phyloP scores from a whole-genome alignment of 2,797 vertebrate species.

The Numenius phaeopus region DNA sequence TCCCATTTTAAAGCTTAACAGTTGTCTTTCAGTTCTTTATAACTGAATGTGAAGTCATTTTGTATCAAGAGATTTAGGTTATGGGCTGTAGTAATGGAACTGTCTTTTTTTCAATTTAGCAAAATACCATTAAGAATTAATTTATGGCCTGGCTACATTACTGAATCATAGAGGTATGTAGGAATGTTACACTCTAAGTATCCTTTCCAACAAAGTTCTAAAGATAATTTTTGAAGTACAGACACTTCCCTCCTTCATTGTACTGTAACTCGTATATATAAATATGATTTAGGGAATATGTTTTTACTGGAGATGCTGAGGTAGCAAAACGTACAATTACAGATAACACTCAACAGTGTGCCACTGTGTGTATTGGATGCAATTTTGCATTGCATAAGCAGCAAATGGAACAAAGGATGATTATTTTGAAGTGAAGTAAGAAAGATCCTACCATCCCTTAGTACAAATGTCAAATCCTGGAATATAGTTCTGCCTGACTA shows the following conservation, averaged over 20 bases:
- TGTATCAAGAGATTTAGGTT: conserved; percentile 44
- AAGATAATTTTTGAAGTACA: conserved; percentile 54
- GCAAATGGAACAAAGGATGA: not conserved
- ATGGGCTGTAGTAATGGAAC: conserved; percentile 56
- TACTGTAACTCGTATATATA: not conserved
- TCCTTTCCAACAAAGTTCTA: conserved; percentile 48
- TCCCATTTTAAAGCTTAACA: conserved; percentile 17
- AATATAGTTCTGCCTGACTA: not conserved
- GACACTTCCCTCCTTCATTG: conserved; percentile 29
- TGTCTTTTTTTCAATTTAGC: conserved; percentile 65
- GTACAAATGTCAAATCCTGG: not conserved
- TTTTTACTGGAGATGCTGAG: conserved; percentile 42
- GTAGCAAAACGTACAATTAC: conserved; percentile 27
- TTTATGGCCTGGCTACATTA: conserved; percentile 46
- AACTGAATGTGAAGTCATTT: conserved; percentile 45
- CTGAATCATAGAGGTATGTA: conserved; percentile 39
- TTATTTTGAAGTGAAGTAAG: not conserved
- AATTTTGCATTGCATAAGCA: not conserved
- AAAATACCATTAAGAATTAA: conserved; percentile 71
- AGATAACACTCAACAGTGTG: not conserved
- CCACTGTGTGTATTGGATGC: not conserved
- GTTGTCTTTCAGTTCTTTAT: conserved; percentile 50
- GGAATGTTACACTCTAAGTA: not conserved
- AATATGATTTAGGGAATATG: conserved; percentile 18
- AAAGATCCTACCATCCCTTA: not conserved